Conservation (phyloP, 2,113 vertebrate species). For the Urocolius indicus region DNA sequence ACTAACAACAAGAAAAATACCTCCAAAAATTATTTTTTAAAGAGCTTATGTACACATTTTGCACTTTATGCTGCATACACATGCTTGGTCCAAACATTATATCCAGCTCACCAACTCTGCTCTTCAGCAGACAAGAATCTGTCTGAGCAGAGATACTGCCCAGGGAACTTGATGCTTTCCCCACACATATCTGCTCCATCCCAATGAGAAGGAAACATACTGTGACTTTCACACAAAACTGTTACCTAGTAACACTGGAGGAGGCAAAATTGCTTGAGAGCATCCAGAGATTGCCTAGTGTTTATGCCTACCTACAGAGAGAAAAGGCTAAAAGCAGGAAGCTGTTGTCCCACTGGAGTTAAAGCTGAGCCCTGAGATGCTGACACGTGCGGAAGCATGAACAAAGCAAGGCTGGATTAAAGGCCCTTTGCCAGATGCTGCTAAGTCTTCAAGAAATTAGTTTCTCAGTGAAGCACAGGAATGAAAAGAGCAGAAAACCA, state of each 20-base stretch:
- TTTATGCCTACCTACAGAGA: neutral
- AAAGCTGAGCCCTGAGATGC: neutral
- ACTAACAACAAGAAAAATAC: neutral
- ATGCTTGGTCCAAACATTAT: accelerated
- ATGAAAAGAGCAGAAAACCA: neutral
- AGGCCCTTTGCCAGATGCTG: accelerated
- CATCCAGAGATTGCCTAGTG: neutral
- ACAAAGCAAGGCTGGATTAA: neutral
- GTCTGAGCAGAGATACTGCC: neutral
- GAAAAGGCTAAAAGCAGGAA: neutral
- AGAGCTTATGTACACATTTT: neutral
- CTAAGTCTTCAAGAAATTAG: neutral
- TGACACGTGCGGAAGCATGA: accelerated
- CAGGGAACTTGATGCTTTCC: neutral
- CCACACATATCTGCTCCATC: neutral
- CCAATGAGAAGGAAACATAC: neutral
- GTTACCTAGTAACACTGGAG: neutral
- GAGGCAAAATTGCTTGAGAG: neutral
- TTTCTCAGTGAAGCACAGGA: neutral
- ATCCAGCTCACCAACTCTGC: neutral
- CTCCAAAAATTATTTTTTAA: neutral
- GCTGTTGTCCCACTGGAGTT: neutral
- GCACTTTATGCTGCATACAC: too few relatives aligned
- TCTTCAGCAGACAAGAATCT: neutral
- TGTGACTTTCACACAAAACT: neutral